phyloP scores from a whole-genome alignment of 2,888 invertebrate genomes.

The Zhuqinia jingwanae region DNA sequence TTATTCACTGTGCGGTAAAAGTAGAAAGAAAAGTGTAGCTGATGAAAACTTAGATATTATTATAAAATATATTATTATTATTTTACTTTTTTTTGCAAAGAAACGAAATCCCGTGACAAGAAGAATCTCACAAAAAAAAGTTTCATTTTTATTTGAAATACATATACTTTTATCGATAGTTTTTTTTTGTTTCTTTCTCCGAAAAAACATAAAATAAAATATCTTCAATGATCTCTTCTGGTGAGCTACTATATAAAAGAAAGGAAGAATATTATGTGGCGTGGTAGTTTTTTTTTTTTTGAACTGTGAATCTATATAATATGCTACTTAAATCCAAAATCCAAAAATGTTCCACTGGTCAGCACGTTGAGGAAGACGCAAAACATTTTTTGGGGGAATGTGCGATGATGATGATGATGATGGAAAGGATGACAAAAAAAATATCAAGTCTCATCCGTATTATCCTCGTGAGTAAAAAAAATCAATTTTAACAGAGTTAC shows the following conservation, averaged over 20 bases:
- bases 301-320: too few relatives aligned
- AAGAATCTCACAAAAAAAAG: slow-evolving; percentile 48
- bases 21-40: slow-evolving; percentile 28
- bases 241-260: neutral
- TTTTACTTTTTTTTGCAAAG: slow-evolving; percentile 36
- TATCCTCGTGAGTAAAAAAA: slow-evolving; percentile 48
- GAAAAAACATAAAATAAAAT: too few relatives aligned
- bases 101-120: slow-evolving; percentile 7
- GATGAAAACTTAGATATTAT: neutral
- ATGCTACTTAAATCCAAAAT: too few relatives aligned
- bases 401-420: neutral
- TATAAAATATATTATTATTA: neutral
- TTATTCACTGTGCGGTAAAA: slow-evolving; percentile 35
- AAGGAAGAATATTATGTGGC: too few relatives aligned
- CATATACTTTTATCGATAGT: neutral
- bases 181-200: slow-evolving; percentile 6
- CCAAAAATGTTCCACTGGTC: slow-evolving; percentile 11
- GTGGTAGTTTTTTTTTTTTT: too few relatives aligned
- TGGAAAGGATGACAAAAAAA: slow-evolving; percentile 1
- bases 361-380: slow-evolving; percentile 14
- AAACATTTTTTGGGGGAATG: slow-evolving; percentile 42
- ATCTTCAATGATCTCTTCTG: slow-evolving; percentile 30
- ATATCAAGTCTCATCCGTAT: neutral
- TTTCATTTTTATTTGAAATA: slow-evolving; percentile 20
- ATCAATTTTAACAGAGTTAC: slow-evolving; percentile 51